A percentile compares a stretch with the other conserved stretches of the same genome.
phyloP scores from a whole-genome alignment of 2,888 invertebrate genomes.

The Parascotia fuliginaria region DNA sequence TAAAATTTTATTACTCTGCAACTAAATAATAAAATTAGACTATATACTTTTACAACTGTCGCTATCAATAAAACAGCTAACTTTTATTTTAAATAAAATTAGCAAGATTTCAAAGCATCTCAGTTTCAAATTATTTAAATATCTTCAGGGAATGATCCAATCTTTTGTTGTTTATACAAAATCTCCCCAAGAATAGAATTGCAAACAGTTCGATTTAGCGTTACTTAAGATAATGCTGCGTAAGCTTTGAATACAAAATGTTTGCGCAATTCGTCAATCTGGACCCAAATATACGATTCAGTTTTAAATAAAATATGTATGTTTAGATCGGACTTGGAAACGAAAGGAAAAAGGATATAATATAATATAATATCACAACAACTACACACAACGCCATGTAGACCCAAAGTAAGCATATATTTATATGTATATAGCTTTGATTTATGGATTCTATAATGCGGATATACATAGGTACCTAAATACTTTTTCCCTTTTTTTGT shows the following conservation, averaged over 20 bases:
- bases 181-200: constrained; percentile 12
- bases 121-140: constrained; percentile 30
- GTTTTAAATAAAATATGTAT: constrained; percentile 28
- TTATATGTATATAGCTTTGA: no score
- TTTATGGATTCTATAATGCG: no score
- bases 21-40: no score
- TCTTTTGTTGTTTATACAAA: constrained; percentile 19
- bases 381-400: no score
- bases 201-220: constrained; percentile 21
- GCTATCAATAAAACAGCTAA: not conserved
- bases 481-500: no score
- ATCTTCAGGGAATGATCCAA: constrained; percentile 8
- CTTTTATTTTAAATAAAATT: not conserved
- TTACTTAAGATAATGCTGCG: constrained; percentile 24
- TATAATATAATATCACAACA: no score
- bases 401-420: no score
- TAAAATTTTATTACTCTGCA: no score
- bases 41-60: not conserved
- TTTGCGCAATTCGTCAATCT: constrained; percentile 20
- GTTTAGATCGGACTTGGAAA: not conserved
- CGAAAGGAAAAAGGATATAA: no score
- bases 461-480: no score
- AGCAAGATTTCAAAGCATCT: not conserved
- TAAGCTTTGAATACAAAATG: constrained; percentile 12
- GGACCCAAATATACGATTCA: constrained; percentile 6